Conservation (phyloP, 2,888 invertebrate species). For the Apodemia zela region DNA sequence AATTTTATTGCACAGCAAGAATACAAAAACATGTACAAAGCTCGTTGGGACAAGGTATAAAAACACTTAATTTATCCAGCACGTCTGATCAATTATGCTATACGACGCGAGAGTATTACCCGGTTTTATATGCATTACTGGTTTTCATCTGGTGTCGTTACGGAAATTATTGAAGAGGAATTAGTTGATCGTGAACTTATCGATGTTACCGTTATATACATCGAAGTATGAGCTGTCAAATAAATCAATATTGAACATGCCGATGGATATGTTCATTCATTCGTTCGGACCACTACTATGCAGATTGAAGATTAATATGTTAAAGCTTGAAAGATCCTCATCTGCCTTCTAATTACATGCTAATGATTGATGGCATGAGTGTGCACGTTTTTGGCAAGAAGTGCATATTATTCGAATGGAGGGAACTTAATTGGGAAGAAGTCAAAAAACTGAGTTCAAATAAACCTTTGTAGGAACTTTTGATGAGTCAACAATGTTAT, state of each 20-base stretch:
- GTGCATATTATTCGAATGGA: not conserved
- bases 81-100: conserved; percentile 43
- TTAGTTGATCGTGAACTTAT: conserved; percentile 40
- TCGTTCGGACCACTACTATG: conserved; percentile 19
- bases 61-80: conserved; percentile 43
- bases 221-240: conserved; percentile 35
- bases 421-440: too few species aligned
- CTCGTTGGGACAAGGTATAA: conserved; percentile 40
- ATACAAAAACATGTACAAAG: conserved; percentile 43
- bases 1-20: conserved; percentile 44
- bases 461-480: too few species aligned
- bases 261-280: conserved; percentile 34
- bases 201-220: conserved; percentile 37
- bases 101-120: conserved; percentile 38
- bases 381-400: not conserved
- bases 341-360: conserved; percentile 5
- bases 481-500: too few species aligned
- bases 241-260: conserved; percentile 35
- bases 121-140: conserved; percentile 41
- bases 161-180: conserved; percentile 36
- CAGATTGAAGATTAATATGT: conserved; percentile 16
- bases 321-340: conserved; percentile 11
- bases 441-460: too few species aligned
- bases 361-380: conserved; percentile 3
- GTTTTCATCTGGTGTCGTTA: conserved; percentile 36